Evolutionary conservation across 2,888 invertebrate genomes (phyloP), one percentile per base, ranked within the genome.

Genomic region (Belgica antarctica): DNA sequence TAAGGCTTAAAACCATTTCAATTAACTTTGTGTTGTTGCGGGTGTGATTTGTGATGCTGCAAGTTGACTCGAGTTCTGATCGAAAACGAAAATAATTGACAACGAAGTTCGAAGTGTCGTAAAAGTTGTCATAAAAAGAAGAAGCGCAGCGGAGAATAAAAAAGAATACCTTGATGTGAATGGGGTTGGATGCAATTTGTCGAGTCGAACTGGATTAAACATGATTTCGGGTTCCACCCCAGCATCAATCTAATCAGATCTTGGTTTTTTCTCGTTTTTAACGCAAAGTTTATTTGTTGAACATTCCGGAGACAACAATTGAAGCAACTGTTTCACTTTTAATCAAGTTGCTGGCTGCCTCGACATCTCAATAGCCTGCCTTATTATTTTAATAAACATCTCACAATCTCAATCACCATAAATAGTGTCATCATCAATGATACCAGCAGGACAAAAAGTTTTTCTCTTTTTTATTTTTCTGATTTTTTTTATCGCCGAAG

Each of bases 351-450:
- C 41, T 41, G n/a, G 41, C n/a, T n/a, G n/a, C n/a, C n/a, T 15
- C 41, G 41, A 41, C 3, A n/a, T 7, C 41, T 41, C 52, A 22
- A 22, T 8, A 22, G 52, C 22, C 52, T 52, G 52, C 52, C 68
- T 68, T 68, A 68, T 68, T 68, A 68, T 68, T 68, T 68, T 68
- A 68, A 68, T 68, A 68, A 68, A 68, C 68, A 68, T 68, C 68
- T 68, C 68, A 68, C 68, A 68, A 68, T 68, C 68, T 68, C 68
- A 68, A 68, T 68, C 68, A 68, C 68, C 68, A 68, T 68, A 68
- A 68, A 68, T 68, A 68, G 68, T 68, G 68, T 68, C 68, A 68
- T 68, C 68, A 68, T 68, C 68, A 68, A 68, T 68, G 68, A 68
- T 68, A 68, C 68, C 68, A 68, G 68, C 68, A 68, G 68, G 68